Conservation (phyloP, 2,888 invertebrate genomes). For the Phaedon cochleariae region DNA sequence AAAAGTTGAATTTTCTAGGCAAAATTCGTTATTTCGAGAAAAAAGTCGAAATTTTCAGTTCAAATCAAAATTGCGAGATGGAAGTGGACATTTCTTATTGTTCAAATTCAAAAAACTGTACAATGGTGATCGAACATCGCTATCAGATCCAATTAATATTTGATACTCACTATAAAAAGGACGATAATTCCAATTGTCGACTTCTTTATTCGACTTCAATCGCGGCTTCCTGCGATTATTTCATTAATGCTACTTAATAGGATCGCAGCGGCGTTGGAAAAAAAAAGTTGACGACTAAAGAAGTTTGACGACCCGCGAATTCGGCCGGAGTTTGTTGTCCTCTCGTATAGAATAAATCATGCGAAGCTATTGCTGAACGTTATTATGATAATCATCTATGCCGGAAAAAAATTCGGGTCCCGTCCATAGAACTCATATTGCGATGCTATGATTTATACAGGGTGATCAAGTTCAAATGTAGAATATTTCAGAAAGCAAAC, state of each 20-base stretch:
- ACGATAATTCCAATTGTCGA: not conserved
- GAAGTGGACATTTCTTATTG: no score
- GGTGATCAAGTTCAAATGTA: no score
- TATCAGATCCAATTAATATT: no score
- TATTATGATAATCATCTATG: not conserved
- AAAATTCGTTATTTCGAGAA: no score
- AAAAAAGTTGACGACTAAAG: constrained; percentile 21
- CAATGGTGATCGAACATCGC: no score
- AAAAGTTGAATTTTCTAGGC: no score
- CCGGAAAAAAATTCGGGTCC: not conserved
- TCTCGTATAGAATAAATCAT: constrained; percentile 4
- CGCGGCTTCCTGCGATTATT: constrained; percentile 40
- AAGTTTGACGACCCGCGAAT: constrained; percentile 34
- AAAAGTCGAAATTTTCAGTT: no score
- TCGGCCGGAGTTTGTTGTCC: constrained; percentile 8
- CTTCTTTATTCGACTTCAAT: constrained; percentile 19
- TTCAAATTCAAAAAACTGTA: no score
- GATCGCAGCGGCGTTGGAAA: constrained; percentile 23
- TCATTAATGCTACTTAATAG: constrained; percentile 34
- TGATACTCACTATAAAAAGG: no score
- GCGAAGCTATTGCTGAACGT: not conserved
- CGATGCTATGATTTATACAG: not conserved
- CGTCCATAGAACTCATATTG: not conserved
- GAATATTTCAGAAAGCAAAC: no score
- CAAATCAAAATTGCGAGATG: no score